Conservation (phyloP, 2,113 vertebrate species). For the Quiscalus mexicanus region DNA sequence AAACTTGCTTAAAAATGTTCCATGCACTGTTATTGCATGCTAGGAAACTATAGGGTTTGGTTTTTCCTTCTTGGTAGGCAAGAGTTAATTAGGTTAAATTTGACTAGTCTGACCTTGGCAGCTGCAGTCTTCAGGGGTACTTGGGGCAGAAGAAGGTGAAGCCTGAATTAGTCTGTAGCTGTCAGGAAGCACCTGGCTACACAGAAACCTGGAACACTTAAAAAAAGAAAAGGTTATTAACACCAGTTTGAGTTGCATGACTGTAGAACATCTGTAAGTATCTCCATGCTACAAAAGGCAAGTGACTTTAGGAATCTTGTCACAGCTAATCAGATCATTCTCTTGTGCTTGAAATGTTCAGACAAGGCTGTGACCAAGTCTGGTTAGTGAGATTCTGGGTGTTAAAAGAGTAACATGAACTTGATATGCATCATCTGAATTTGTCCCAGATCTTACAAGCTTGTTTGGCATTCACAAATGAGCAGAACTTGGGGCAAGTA, state of each 20-base stretch:
- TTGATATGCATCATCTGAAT: background rate
- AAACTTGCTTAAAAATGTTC: background rate
- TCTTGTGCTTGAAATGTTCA: background rate
- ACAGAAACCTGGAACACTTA: background rate
- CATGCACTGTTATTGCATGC: background rate
- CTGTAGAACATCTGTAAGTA: background rate
- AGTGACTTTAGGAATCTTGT: background rate
- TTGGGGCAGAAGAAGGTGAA: background rate
- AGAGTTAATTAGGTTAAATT: background rate
- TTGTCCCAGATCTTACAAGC: background rate
- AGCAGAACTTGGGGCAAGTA: background rate
- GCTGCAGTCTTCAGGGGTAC: background rate
- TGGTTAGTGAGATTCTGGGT: background rate
- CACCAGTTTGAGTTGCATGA: background rate
- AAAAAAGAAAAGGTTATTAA: background rate
- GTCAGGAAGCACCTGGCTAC: slow-evolving; percentile 42
- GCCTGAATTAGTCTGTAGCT: background rate
- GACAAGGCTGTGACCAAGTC: background rate
- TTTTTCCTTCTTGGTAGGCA: background rate
- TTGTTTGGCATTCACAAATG: background rate
- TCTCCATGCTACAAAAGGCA: background rate
- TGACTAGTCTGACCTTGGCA: slow-evolving; percentile 3
- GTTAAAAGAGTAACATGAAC: background rate
- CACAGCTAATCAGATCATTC: background rate
- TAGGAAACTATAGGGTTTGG: background rate